These are phyloP conservation scores for Indicator maculatus DNA, from an alignment of 2,113 vertebrate genomes.

Conservation along the genomic window DNA sequence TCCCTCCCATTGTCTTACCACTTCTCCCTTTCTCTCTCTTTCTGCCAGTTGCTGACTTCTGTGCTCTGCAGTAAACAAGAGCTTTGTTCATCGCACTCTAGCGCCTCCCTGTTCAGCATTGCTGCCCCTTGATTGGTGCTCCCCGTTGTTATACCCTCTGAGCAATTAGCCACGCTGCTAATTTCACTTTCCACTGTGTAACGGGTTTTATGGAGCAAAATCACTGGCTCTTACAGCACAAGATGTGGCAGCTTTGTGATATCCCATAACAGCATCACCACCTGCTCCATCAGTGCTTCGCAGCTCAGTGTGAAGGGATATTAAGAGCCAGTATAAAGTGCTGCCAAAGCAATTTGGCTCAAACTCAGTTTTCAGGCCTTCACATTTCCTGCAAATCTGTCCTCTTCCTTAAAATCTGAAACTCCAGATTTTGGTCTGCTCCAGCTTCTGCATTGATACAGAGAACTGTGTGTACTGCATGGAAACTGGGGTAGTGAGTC, in stretches of 20 bases:
- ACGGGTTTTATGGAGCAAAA: background rate
- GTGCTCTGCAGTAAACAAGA: background rate
- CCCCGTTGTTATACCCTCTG: background rate
- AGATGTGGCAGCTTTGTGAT: slow-evolving; percentile 21
- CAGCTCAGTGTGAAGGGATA: background rate
- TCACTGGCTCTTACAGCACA: background rate
- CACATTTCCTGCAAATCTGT: slow-evolving; percentile 38
- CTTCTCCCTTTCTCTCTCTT: background rate
- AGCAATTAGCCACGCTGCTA: slow-evolving; percentile 41
- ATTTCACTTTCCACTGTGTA: slow-evolving; percentile 21
- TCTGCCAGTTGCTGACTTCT: background rate
- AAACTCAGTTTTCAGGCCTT: slow-evolving; percentile 10
- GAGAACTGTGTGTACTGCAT: background rate
- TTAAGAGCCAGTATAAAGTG: background rate
- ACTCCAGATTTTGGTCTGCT: background rate
- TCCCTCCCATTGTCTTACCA: background rate
- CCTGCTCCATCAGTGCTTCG: slow-evolving; percentile 43
- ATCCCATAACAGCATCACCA: slow-evolving; percentile 47
- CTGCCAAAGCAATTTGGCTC: slow-evolving; percentile 57
- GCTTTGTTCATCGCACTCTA: background rate
- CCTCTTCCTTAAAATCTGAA: background rate
- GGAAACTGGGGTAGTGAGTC: background rate
- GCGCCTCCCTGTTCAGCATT: slow-evolving; percentile 21
- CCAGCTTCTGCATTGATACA: background rate
- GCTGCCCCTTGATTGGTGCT: slow-evolving; percentile 41